phyloP scores from a whole-genome alignment of 2,888 invertebrate species.

The Cheilosia grossa region DNA sequence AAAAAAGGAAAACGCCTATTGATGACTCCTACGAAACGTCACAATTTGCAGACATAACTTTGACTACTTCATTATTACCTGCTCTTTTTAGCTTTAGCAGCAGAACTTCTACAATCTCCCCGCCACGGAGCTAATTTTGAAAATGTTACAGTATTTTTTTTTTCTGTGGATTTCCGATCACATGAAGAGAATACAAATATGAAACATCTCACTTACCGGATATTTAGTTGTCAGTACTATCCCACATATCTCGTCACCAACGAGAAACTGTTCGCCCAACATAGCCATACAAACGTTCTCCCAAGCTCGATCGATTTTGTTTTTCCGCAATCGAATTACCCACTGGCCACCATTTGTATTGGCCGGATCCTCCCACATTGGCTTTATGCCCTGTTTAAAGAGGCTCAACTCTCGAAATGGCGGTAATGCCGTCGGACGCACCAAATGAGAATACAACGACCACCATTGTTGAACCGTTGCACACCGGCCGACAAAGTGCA shows the following conservation, averaged over 20 bases:
- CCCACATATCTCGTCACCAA: constrained; percentile 99
- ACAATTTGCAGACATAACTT: too few species aligned
- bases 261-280: constrained; percentile 99
- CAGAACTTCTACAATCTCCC: constrained; percentile 3
- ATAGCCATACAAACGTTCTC: constrained; percentile 99
- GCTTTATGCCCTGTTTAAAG: constrained; percentile 98
- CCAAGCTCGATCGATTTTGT: constrained; percentile 98
- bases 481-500: constrained; percentile 94
- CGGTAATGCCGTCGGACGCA: constrained; percentile 94
- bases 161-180: constrained; percentile 20
- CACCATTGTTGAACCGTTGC: constrained; percentile 99
- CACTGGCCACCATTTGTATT: constrained; percentile 99
- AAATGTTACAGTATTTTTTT: background rate
- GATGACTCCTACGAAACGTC: too few species aligned
- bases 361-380: constrained; percentile 99
- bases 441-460: constrained; percentile 96
- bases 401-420: constrained; percentile 97
- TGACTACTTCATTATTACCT: too few species aligned
- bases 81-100: too few species aligned
- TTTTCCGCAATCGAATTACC: constrained; percentile 97
- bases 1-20: too few species aligned
- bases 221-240: constrained; percentile 97
- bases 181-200: background rate
- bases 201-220: constrained; percentile 83
- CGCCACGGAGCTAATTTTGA: background rate